Evolutionary conservation across 2,888 invertebrate genomes (phyloP).

Genomic region (Argynnis bischoffii): DNA sequence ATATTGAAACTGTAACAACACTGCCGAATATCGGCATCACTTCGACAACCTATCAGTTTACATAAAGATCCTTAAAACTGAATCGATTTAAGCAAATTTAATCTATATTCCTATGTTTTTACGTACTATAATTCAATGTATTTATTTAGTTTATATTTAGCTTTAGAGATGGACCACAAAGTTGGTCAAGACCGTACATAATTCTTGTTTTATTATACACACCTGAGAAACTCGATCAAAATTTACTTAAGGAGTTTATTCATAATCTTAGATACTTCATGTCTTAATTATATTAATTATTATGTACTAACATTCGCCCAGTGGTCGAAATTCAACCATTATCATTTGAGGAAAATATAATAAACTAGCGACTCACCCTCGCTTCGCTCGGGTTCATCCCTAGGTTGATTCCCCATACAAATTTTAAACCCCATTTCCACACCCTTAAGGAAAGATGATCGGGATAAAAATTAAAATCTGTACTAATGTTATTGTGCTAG

Average conservation of each 20-base stretch:
- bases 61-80: not conserved
- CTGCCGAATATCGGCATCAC: constrained; percentile 41
- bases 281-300: not conserved
- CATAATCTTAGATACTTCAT: not conserved
- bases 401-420: no score
- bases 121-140: not conserved
- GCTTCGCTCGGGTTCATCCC: no score
- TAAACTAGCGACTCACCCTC: no score
- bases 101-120: not conserved
- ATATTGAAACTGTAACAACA: constrained; percentile 41
- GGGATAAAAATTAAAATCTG: no score
- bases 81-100: constrained; percentile 8
- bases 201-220: constrained; percentile 35
- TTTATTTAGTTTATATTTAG: not conserved
- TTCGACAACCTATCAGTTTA: constrained; percentile 11
- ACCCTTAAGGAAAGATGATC: no score
- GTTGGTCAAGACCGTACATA: constrained; percentile 33
- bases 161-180: constrained; percentile 8
- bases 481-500: no score
- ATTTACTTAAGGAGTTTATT: constrained; percentile 25
- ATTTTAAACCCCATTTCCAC: no score
- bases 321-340: no score
- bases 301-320: not conserved
- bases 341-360: no score
- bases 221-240: constrained; percentile 38